Evolutionary conservation across 2,888 invertebrate genomes (phyloP), one percentile per base, ranked within the genome.

Genomic region (Muscina levida): DNA sequence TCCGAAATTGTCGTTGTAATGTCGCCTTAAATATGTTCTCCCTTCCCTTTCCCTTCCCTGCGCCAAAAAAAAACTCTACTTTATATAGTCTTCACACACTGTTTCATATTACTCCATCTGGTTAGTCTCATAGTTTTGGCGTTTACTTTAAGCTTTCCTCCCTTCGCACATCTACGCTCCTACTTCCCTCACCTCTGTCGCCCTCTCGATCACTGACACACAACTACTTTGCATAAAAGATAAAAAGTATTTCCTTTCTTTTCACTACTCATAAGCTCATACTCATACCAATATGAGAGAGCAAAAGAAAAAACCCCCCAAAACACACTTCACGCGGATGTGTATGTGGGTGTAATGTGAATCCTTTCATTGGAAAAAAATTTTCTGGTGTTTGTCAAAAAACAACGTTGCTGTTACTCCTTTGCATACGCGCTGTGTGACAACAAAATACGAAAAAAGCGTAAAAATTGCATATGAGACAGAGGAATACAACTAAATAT

Each of bases 331-430:
- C 4, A 37, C 4, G 44, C 4, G 17, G 46, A 46, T 46, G 3
- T 51, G 42, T 15, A 67, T 37, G 53, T 31, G 67, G 39, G 42
- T 80, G 48, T 68, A 24, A 15, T 57, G 17, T 51, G 31, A 31
- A 31, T 53, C 48, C 74, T 67, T 67, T 56, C 53, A 31, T 31
- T 5, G 31, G 4, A n/a, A n/a, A n/a, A n/a, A 37, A 53, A 57
- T 67, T 75, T 74, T 68, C 76, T 80, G 76, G 79, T 72, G 68
- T 80, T 65, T 72, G 65, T 48, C 70, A 80, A 65, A 65, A 68
- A 51, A 56, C 56, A 77, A 42, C 44, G 66, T 17, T 56, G n/a
- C 37, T 75, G 74, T 62, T 11, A 19, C 11, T 10, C 22, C 57
- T 79, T 15, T 77, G 19, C n/a, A n/a, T n/a, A n/a, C n/a, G n/a